Percentiles rank a stretch among this genome's conserved stretches.
Conservation (phyloP, 2,888 invertebrate genomes). For the Orgyia antiqua region DNA sequence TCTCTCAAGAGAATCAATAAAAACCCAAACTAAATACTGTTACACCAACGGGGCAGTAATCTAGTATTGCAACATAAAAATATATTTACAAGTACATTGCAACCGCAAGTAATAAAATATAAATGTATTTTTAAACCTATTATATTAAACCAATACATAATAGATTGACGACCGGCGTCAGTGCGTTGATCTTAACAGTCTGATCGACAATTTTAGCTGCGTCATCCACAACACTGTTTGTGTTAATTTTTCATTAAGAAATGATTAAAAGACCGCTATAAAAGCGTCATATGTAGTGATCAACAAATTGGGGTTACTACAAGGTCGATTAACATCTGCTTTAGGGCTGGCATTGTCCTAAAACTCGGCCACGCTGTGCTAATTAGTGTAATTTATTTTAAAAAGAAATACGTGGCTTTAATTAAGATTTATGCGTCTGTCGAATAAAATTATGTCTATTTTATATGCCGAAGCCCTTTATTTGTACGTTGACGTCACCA, state of each 20-base stretch:
- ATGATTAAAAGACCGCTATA: constrained; percentile 58
- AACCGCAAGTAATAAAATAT: constrained; percentile 26
- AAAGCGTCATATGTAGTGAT: constrained; percentile 45
- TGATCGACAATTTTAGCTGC: constrained; percentile 37
- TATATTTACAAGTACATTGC: too few relatives aligned
- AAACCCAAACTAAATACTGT: too few relatives aligned
- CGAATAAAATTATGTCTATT: constrained; percentile 4
- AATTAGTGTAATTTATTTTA: constrained; percentile 12
- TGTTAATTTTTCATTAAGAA: constrained; percentile 63
- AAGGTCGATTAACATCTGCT: constrained; percentile 47
- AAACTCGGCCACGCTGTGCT: constrained; percentile 9
- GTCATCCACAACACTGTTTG: constrained; percentile 52
- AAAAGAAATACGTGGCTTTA: constrained; percentile 5
- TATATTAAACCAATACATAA: constrained; percentile 13
- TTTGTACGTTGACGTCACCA: constrained; percentile 1
- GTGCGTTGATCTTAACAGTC: constrained; percentile 18
- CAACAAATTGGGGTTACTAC: constrained; percentile 59
- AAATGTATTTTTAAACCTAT: too few relatives aligned
- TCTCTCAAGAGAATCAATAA: too few relatives aligned
- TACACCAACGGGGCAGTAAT: too few relatives aligned
- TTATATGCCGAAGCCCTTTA: constrained; percentile 3
- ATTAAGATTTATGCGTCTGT: constrained; percentile 8
- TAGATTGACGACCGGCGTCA: constrained; percentile 12
- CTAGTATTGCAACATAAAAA: too few relatives aligned
- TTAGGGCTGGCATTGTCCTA: constrained; percentile 31